phyloP scores from a whole-genome alignment of 1,140 invertebrate species.

The Eciton burchellii region DNA sequence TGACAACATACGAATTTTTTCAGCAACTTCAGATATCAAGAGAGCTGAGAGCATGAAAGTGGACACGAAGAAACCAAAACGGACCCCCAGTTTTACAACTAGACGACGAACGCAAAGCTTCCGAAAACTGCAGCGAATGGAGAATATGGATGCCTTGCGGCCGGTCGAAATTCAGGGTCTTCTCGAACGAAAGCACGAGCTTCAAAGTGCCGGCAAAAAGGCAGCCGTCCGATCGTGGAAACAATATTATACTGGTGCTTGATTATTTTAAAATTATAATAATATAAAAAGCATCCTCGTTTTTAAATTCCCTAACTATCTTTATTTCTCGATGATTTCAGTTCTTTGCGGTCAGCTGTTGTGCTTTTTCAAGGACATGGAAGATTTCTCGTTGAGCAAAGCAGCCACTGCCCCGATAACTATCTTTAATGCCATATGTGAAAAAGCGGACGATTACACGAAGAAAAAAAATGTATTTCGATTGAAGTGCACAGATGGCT shows the following conservation, averaged over 20 bases:
- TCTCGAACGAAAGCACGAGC: conserved; percentile 97
- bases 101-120: conserved; percentile 95
- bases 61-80: conserved; percentile 91
- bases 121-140: conserved; percentile 90
- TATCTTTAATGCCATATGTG: conserved; percentile 94
- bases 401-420: conserved; percentile 95
- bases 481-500: conserved; percentile 94
- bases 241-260: conserved; percentile 92
- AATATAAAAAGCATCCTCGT: not conserved
- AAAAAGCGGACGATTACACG: conserved; percentile 96
- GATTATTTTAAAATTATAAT: conserved; percentile 14
- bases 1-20: conserved; percentile 70
- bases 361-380: conserved; percentile 98
- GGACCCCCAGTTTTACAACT: conserved; percentile 98
- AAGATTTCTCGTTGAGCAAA: conserved; percentile 95
- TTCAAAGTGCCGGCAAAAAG: conserved; percentile 96
- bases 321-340: conserved; percentile 60
- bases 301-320: conserved; percentile 1
- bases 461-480: conserved; percentile 98
- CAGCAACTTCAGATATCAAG: conserved; percentile 89
- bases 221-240: conserved; percentile 98
- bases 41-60: conserved; percentile 96
- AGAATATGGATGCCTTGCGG: conserved; percentile 91
- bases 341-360: conserved; percentile 98
- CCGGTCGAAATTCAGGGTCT: conserved; percentile 96